A percentile compares a stretch with the other conserved stretches of the same genome.
Evolutionary conservation across 2,888 invertebrate species (phyloP).

Genomic region (Nephrotoma appendiculata): DNA sequence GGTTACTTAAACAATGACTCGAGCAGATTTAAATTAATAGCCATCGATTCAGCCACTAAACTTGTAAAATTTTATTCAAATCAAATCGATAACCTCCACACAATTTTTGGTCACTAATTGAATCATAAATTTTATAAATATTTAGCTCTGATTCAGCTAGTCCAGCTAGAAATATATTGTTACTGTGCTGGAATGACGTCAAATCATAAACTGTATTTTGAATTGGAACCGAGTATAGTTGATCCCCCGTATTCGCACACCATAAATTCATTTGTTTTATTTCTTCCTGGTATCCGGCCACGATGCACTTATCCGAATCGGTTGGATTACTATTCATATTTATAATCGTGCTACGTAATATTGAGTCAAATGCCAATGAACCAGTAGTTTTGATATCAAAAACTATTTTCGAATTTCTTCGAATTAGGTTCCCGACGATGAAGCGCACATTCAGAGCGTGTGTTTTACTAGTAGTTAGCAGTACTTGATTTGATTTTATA

Average conservation of each 20-base stretch:
- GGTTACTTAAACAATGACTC: too few relatives aligned
- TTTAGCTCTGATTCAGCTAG: slow-evolving; percentile 50
- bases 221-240: slow-evolving; percentile 40
- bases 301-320: slow-evolving; percentile 25
- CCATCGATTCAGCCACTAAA: too few relatives aligned
- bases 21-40: too few relatives aligned
- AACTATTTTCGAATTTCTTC: slow-evolving; percentile 33
- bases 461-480: slow-evolving; percentile 58
- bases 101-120: too few relatives aligned
- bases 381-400: slow-evolving; percentile 47
- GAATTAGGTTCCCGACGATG: slow-evolving; percentile 36
- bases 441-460: slow-evolving; percentile 39
- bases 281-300: slow-evolving; percentile 63
- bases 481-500: slow-evolving; percentile 41
- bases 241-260: slow-evolving; percentile 41
- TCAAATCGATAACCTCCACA: too few relatives aligned
- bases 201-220: slow-evolving; percentile 54
- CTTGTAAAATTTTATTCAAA: too few relatives aligned
- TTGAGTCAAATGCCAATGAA: slow-evolving; percentile 47
- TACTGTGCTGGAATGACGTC: slow-evolving; percentile 40
- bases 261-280: slow-evolving; percentile 47
- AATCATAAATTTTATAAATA: slow-evolving; percentile 39
- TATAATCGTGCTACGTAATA: slow-evolving; percentile 37
- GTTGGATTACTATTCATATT: slow-evolving; percentile 35
- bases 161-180: slow-evolving; percentile 42